Base-by-base conservation (phyloP, 2,113 vertebrate species). In the Tetraodon nigroviridis region DNA sequence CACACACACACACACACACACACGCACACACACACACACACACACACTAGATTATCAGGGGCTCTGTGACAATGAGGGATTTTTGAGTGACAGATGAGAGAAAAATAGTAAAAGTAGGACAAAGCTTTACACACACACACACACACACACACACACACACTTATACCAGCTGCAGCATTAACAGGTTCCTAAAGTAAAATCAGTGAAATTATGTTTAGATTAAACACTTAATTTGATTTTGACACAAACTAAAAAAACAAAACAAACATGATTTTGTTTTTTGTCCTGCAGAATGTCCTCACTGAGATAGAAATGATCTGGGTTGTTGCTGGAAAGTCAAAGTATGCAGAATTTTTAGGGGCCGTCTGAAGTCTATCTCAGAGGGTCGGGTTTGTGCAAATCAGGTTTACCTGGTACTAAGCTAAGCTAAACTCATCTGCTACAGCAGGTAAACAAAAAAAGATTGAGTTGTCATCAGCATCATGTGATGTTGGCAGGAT, bases 71-170 rank as follows among this genome's bases (percentile, higher is more conserved):
- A 71, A 71, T 80, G 80, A 83, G 65, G 49, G 61, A 84, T 86
- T 22, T 44, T 60, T 78, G 79, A 84, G 52, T 82, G 86, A 84
- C 78, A 78, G 79, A 65, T 55, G 4, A 48, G 73, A 73, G 71
- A 81, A 82, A 78, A 71, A 76, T 70, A 76, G 63, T 70, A 76
- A 63, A 76, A 85, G 78, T 70, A 58, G 78, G 73, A 61, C 74
- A 62, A 65, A 55, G 67, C 69, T 60, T 69, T 56, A 61, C 41
- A 52, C 40, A 55, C 56, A 55, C 42, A 55, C 19, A 27, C 8
- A 41, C 1, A 47, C 27, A 22, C 3, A 7, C 42, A 44, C 42
- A 15, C 12, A 44, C 42, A 44, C 42, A 44, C 42, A 44, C 42
- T n/a, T n/a, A n/a, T n/a, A n/a, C 71, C 64, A 22, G 55, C 55